Base-by-base conservation (phyloP, 2,888 invertebrate genomes). In the Brachyopa scutellaris region DNA sequence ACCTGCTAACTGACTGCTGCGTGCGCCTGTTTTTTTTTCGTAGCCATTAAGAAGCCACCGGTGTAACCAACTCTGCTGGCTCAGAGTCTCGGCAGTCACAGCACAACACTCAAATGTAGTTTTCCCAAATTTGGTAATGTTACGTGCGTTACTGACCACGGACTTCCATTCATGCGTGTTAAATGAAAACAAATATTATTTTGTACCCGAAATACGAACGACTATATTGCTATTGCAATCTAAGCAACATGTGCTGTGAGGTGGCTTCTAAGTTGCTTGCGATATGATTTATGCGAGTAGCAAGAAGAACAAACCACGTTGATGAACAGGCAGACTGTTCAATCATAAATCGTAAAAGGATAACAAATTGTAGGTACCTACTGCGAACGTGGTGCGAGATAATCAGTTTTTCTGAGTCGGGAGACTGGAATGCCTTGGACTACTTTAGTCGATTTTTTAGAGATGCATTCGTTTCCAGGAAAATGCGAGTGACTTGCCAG, bases 91-190 rank as follows among this genome's bases (percentile, higher is more conserved):
- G n/a, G 6, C 59, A 33, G 72, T 40, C 36, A n/a, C n/a, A 40
- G 29, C 13, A 38, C 51, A 55, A 31, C 55, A 55, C 31, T 62
- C 59, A 74, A 73, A 80, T 80, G 74, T 74, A 49, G 80, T 74
- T 74, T 57, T 70, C 19, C 80, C 80, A 76, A 80, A 80, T 64
- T 76, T 80, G 80, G 80, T 80, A 57, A 64, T 62, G 59, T 57
- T 74, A 76, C 80, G 80, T 80, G 69, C 80, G 45, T 76, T 80
- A 76, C 80, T 76, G 57, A 69, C 51, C 57, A 31, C 47, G 45
- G 26, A 67, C 55, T 62, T 69, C 69, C 69, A 76, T 76, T 80
- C 69, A 76, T 76, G 80, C 80, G 69, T 80, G 57, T 80, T 76
- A 49, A 61, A 42, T 80, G 47, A 23, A 57, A 80, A 69, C 51